Evolutionary conservation across 2,113 vertebrate genomes (phyloP).

Genomic region (Zosterops hypoxanthus): DNA sequence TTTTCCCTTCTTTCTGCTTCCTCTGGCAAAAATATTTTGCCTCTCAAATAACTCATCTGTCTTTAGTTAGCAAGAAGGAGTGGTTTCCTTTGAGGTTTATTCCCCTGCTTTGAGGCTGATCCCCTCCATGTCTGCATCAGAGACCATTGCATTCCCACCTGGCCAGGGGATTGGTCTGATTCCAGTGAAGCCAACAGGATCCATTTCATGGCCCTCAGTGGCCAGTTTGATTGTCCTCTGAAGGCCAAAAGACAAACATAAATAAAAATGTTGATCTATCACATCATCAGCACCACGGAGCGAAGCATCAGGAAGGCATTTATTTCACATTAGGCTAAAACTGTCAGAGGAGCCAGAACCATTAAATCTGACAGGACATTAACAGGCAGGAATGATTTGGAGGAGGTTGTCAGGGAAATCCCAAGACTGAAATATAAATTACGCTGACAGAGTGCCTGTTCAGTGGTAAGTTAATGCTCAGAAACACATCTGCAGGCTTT

Average conservation of each 20-base stretch:
- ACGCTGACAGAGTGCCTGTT: neutral
- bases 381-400: conserved; percentile 29
- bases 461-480: neutral
- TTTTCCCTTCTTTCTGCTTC: neutral
- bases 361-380: conserved; percentile 41
- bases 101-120: neutral
- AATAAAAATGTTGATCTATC: neutral
- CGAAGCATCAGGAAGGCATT: conserved; percentile 35
- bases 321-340: conserved; percentile 30
- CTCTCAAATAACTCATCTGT: neutral
- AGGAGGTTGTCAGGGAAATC: conserved; percentile 41
- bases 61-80: neutral
- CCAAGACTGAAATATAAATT: conserved; percentile 17
- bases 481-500: neutral
- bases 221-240: neutral
- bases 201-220: neutral
- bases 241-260: neutral
- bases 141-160: neutral
- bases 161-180: neutral
- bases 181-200: neutral
- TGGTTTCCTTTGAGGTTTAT: neutral
- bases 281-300: neutral
- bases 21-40: neutral
- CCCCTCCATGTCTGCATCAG: neutral
- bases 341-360: neutral